Evolutionary conservation across 2,113 vertebrate genomes (phyloP).

Genomic region (Uria aalge): DNA sequence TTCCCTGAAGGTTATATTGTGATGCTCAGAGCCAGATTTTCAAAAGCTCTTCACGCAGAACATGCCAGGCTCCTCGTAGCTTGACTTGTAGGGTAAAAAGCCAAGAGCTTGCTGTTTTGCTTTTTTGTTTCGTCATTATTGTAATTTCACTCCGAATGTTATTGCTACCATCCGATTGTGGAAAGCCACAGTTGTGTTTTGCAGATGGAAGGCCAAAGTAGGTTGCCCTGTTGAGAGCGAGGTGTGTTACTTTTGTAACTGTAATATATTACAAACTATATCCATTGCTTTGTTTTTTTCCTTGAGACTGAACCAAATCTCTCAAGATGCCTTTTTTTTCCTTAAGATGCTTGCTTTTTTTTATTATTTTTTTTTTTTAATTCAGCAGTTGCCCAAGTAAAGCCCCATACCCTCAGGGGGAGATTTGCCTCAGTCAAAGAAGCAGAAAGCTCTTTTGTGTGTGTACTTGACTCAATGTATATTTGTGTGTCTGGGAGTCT

Average conservation of each 20-base stretch:
- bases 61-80: not conserved
- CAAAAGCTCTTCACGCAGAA: not conserved
- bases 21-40: not conserved
- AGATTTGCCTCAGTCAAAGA: not conserved
- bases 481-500: slow-evolving; percentile 23
- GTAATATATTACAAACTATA: not conserved
- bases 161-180: not conserved
- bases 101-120: not conserved
- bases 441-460: not conserved
- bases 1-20: not conserved
- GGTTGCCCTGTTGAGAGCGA: not conserved
- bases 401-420: not conserved
- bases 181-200: not conserved
- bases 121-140: not conserved
- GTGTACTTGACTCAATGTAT: not conserved
- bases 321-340: not conserved
- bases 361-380: not conserved
- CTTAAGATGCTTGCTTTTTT: not conserved
- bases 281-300: not conserved
- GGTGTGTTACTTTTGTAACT: not conserved
- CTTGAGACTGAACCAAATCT: not conserved
- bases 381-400: not conserved
- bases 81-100: not conserved
- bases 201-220: not conserved
- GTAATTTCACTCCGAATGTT: not conserved